phyloP scores from a whole-genome alignment of 2,888 invertebrate species.

The Macaria notata region DNA sequence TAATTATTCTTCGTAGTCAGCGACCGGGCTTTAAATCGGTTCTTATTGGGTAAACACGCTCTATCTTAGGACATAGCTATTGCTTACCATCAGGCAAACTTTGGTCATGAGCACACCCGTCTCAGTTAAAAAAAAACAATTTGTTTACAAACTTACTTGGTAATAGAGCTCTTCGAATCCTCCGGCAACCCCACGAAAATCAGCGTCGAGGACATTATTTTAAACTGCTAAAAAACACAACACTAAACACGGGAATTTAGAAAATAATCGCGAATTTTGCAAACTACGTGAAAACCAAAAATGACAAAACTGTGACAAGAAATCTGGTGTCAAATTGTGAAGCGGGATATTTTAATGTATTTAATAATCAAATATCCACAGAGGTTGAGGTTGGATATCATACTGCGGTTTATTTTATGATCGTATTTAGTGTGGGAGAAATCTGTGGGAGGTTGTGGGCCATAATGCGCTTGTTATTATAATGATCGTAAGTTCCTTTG shows the following conservation, averaged over 20 bases:
- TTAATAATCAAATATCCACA: conserved; percentile 49
- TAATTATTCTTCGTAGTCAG: too few relatives aligned
- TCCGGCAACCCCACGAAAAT: conserved; percentile 82
- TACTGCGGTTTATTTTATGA: conserved; percentile 65
- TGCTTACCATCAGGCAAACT: too few relatives aligned
- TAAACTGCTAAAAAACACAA: conserved; percentile 35
- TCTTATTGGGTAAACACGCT: too few relatives aligned
- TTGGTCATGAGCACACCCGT: too few relatives aligned
- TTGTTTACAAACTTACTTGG: conserved; percentile 56
- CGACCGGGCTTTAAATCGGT: too few relatives aligned
- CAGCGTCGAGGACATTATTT: conserved; percentile 85
- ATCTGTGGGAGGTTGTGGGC: conserved; percentile 55
- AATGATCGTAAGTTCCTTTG: conserved; percentile 53
- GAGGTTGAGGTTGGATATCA: conserved; percentile 48
- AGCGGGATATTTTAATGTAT: conserved; percentile 19
- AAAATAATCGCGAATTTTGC: conserved; percentile 5
- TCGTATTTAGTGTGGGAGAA: conserved; percentile 55
- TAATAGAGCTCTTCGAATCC: conserved; percentile 84
- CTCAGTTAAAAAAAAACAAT: not conserved
- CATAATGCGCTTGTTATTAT: conserved; percentile 38
- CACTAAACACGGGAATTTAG: conserved; percentile 38
- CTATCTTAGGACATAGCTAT: too few relatives aligned
- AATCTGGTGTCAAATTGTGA: conserved; percentile 16
- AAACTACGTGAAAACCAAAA: not conserved
- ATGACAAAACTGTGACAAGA: conserved; percentile 32